These are phyloP conservation scores for Pseudomugil tenellus DNA, from an alignment of 2,797 vertebrate genomes.

Conservation along the genomic window DNA sequence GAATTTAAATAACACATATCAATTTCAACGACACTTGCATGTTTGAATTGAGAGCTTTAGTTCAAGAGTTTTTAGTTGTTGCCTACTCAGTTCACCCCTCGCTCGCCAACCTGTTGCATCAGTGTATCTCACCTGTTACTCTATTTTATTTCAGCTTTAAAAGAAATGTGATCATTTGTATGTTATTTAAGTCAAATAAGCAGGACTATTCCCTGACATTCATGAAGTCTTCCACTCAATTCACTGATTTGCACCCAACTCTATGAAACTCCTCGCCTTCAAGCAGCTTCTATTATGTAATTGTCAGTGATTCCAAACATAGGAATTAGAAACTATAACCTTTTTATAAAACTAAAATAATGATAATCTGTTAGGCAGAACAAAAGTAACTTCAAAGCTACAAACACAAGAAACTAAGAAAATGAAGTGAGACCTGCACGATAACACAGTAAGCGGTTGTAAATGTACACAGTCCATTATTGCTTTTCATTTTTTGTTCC, in stretches of 20 bases:
- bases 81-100: no score
- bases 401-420: no score
- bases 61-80: constrained; percentile 15
- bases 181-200: not conserved
- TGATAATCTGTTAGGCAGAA: not conserved
- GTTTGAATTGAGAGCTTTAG: constrained; percentile 10
- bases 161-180: constrained; percentile 1
- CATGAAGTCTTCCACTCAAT: not conserved
- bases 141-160: not conserved
- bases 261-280: not conserved
- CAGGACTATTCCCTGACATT: not conserved
- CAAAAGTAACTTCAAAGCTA: not conserved
- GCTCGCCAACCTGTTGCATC: constrained; percentile 42
- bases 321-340: no score
- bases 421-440: no score
- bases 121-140: constrained; percentile 24
- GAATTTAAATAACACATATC: constrained; percentile 22
- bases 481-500: no score
- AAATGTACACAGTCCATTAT: no score
- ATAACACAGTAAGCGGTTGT: no score
- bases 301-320: not conserved
- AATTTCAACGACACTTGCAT: not conserved
- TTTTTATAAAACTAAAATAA: no score
- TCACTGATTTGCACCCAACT: no score
- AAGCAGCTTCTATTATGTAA: not conserved